phyloP scores from a whole-genome alignment of 2,113 vertebrate genomes.

The Oceanodroma tethys region DNA sequence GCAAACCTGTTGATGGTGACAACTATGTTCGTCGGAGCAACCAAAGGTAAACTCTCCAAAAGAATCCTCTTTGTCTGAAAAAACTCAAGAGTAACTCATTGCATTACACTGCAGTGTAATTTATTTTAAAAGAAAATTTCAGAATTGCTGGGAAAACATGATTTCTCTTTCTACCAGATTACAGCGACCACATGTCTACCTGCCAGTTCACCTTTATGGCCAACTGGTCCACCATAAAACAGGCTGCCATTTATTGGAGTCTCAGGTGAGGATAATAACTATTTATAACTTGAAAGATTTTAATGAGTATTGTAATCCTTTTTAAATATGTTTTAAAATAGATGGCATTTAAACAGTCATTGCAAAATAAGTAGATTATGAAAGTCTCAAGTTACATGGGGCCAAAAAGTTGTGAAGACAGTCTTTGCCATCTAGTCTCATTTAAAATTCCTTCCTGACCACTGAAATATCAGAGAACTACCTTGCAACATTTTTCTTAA shows the following conservation, averaged over 20 bases:
- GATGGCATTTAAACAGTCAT: neutral
- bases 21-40: conserved; percentile 98
- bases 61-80: neutral
- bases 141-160: neutral
- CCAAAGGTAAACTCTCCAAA: conserved; percentile 79
- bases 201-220: conserved; percentile 95
- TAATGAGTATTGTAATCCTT: neutral
- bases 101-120: neutral
- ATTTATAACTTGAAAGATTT: neutral
- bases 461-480: neutral
- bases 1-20: conserved; percentile 96
- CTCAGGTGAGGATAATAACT: conserved; percentile 79
- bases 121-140: neutral
- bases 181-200: conserved; percentile 94
- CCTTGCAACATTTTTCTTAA: neutral
- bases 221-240: conserved; percentile 98
- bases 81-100: neutral
- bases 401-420: neutral
- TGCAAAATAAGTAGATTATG: neutral
- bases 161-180: conserved; percentile 78
- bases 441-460: neutral
- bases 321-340: neutral
- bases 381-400: neutral
- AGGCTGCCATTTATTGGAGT: conserved; percentile 93
- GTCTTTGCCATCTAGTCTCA: neutral